These are phyloP conservation scores for Plutella xylostella DNA, from an alignment of 2,888 invertebrate genomes.

Conservation along the genomic window DNA sequence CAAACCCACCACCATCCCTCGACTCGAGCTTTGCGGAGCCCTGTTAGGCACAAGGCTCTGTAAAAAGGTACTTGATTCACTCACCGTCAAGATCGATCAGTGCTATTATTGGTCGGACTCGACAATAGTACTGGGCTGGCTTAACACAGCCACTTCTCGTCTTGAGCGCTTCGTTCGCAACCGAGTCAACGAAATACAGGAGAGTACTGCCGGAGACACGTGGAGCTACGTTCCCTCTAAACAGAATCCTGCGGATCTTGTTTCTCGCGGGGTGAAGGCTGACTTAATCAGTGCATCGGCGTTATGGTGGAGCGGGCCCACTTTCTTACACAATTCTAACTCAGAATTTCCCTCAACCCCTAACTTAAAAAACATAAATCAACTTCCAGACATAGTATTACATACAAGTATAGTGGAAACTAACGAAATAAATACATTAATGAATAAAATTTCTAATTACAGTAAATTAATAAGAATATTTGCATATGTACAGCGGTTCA, in stretches of 20 bases:
- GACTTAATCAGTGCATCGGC: not conserved
- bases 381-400: not conserved
- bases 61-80: not conserved
- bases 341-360: not conserved
- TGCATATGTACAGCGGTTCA: not conserved
- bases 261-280: not conserved
- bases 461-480: not conserved
- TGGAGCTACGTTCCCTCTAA: constrained; percentile 2
- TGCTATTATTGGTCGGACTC: not conserved
- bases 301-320: not conserved
- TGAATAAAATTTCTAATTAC: not conserved
- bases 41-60: not conserved
- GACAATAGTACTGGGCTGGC: not conserved
- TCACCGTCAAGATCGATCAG: not conserved
- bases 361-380: not conserved
- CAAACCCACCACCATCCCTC: constrained; percentile 6
- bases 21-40: constrained; percentile 7
- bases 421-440: not conserved
- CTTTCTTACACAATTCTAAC: not conserved
- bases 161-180: constrained; percentile 18
- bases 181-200: constrained; percentile 13
- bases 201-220: constrained; percentile 1
- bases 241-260: constrained; percentile 6
- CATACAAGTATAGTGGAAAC: not conserved
- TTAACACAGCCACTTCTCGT: not conserved